Conservation (phyloP, 2,113 vertebrate genomes). For the Bostrychus sinensis region DNA sequence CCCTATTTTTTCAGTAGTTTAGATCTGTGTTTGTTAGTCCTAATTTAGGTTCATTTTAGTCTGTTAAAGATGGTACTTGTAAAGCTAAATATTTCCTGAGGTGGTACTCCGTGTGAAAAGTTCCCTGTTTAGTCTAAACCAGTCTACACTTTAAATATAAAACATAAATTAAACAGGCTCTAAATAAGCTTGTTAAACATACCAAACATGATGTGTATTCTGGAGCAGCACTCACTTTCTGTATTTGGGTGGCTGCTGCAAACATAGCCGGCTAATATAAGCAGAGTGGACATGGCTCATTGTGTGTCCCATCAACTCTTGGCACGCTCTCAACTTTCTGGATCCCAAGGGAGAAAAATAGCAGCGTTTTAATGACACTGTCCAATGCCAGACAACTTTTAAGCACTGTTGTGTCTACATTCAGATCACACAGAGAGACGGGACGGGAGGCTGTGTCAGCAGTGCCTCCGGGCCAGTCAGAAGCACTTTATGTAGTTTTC, state of each 20-base stretch:
- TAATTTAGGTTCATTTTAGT: too few relatives aligned
- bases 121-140: too few relatives aligned
- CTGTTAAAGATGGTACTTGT: too few relatives aligned
- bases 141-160: background rate
- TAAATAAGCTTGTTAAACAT: conserved; percentile 1
- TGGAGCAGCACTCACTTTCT: conserved; percentile 8
- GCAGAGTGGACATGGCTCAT: conserved; percentile 55
- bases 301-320: conserved; percentile 59
- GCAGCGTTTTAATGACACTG: conserved; percentile 55
- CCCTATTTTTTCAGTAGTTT: too few relatives aligned
- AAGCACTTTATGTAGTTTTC: conserved; percentile 1
- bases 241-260: conserved; percentile 6
- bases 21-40: too few relatives aligned
- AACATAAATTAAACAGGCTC: background rate
- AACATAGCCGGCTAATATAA: conserved; percentile 44
- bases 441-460: conserved; percentile 10
- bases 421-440: conserved; percentile 15
- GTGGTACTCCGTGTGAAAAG: too few relatives aligned
- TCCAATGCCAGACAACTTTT: conserved; percentile 39
- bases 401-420: conserved; percentile 49
- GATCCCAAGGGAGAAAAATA: conserved; percentile 52
- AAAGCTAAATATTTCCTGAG: too few relatives aligned
- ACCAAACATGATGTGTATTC: conserved; percentile 26
- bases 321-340: conserved; percentile 20
- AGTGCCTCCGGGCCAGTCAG: conserved; percentile 7